phyloP scores from a whole-genome alignment of 2,113 vertebrate species.

The Hippocampus guttulatus region DNA sequence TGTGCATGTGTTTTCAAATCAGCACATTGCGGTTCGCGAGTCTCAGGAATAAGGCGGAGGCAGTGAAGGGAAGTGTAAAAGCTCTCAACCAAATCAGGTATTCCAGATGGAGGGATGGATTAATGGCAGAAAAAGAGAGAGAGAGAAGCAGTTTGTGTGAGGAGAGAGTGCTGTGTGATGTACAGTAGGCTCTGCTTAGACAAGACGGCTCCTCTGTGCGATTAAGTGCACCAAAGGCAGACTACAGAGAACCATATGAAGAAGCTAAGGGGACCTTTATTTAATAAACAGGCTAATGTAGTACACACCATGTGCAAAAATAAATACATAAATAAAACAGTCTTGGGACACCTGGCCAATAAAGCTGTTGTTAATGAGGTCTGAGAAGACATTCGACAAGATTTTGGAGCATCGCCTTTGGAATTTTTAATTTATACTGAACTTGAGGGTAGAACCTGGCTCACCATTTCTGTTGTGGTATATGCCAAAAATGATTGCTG shows the following conservation, averaged over 20 bases:
- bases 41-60: slow-evolving; percentile 37
- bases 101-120: slow-evolving; percentile 59
- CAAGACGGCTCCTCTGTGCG: slow-evolving; percentile 60
- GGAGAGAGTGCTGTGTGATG: slow-evolving; percentile 49
- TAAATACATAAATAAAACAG: background rate
- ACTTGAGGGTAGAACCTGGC: too few relatives aligned
- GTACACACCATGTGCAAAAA: slow-evolving; percentile 3
- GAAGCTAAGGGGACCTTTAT: slow-evolving; percentile 34
- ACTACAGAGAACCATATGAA: slow-evolving; percentile 25
- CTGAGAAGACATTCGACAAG: too few relatives aligned
- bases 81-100: slow-evolving; percentile 64
- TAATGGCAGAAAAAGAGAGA: slow-evolving; percentile 42
- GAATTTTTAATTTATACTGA: too few relatives aligned
- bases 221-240: slow-evolving; percentile 51
- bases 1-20: slow-evolving; percentile 45
- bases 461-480: too few relatives aligned
- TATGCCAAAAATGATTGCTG: too few relatives aligned
- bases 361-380: too few relatives aligned
- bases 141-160: slow-evolving; percentile 27
- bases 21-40: slow-evolving; percentile 27
- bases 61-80: slow-evolving; percentile 49
- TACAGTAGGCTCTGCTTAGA: slow-evolving; percentile 59
- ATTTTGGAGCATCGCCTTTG: too few relatives aligned
- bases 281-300: slow-evolving; percentile 36
- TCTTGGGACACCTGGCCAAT: too few relatives aligned